Evolutionary conservation across 2,888 invertebrate genomes (phyloP).

Genomic region (Melanostoma mellinum): DNA sequence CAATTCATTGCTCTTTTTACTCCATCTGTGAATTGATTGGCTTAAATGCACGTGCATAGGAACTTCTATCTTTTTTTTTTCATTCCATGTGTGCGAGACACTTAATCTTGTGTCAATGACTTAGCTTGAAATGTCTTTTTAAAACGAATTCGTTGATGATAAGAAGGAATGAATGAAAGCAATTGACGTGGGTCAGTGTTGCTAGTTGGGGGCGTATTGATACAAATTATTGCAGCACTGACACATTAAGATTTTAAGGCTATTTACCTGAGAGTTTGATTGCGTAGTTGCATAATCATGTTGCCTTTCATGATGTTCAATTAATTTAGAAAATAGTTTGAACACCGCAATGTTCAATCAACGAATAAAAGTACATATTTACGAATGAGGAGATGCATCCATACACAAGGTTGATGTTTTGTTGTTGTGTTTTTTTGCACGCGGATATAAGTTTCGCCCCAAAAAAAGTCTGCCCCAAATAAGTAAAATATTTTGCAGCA

Average conservation of each 20-base stretch:
- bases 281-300: no score
- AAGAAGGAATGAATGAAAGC: conserved; percentile 37
- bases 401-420: no score
- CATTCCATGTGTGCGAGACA: conserved; percentile 1
- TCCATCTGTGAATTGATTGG: conserved; percentile 1
- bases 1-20: not conserved
- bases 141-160: conserved; percentile 20
- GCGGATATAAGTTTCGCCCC: no score
- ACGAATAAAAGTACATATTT: no score
- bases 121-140: conserved; percentile 19
- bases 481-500: no score
- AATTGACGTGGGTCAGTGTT: conserved; percentile 55
- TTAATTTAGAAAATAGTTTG: no score
- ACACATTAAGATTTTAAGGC: conserved; percentile 35
- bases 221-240: conserved; percentile 52
- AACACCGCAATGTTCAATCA: no score
- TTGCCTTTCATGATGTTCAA: no score
- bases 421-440: no score
- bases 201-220: conserved; percentile 48
- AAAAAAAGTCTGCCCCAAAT: no score
- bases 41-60: conserved; percentile 14
- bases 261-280: not conserved
- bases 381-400: no score
- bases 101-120: conserved; percentile 48
- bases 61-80: conserved; percentile 15